These are phyloP conservation scores for Neogale vison DNA, from an alignment of 2,113 vertebrate genomes.

Conservation along the genomic window DNA sequence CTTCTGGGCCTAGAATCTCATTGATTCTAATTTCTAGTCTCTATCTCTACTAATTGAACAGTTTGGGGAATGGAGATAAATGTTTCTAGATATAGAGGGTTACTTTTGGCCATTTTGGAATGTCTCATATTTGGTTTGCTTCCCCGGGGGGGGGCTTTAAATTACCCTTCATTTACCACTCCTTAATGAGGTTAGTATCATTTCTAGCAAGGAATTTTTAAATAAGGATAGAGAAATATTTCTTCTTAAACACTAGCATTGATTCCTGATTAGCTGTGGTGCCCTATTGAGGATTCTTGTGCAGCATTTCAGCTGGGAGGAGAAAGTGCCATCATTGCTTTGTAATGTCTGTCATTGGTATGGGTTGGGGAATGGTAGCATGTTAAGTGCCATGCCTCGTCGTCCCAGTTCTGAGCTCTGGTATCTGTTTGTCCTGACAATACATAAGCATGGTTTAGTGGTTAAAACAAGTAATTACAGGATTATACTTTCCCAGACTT, in stretches of 20 bases:
- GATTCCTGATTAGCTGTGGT: background rate
- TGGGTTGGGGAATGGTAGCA: background rate
- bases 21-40: background rate
- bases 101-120: background rate
- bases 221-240: background rate
- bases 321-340: background rate
- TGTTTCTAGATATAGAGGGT: background rate
- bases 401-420: background rate
- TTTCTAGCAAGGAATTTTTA: background rate
- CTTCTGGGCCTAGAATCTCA: background rate
- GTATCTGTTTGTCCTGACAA: background rate
- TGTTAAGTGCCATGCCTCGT: accelerated
- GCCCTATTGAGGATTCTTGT: background rate
- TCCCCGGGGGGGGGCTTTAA: background rate
- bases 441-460: background rate
- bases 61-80: background rate
- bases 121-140: background rate
- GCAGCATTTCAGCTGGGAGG: background rate
- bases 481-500: background rate
- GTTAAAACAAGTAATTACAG: background rate
- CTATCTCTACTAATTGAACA: background rate
- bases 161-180: background rate
- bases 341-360: background rate
- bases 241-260: background rate
- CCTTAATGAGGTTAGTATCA: background rate